Percentiles rank a stretch among this genome's conserved stretches.
Conservation (phyloP, 2,888 invertebrate genomes). For the Tricholauxania praeusta region DNA sequence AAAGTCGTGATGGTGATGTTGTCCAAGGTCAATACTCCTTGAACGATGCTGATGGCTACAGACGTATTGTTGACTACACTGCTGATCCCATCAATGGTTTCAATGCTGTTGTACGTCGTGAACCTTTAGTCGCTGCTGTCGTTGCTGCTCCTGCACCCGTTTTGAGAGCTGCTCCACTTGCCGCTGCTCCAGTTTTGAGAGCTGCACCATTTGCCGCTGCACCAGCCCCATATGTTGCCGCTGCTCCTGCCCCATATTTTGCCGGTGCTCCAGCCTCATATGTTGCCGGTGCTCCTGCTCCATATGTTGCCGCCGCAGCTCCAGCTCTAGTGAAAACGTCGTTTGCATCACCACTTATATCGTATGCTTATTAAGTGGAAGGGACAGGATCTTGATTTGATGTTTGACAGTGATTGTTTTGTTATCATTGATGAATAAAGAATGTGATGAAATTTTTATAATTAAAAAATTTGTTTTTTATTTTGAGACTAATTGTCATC, state of each 20-base stretch:
- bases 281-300: slow-evolving; percentile 50
- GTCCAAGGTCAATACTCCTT: slow-evolving; percentile 68
- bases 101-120: slow-evolving; percentile 67
- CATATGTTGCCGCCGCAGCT: slow-evolving; percentile 55
- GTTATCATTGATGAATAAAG: slow-evolving; percentile 60
- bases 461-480: slow-evolving; percentile 8
- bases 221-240: slow-evolving; percentile 49
- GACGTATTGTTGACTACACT: slow-evolving; percentile 67
- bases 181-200: slow-evolving; percentile 47
- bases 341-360: slow-evolving; percentile 63
- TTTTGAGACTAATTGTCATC: neutral
- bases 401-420: slow-evolving; percentile 61
- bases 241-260: slow-evolving; percentile 38
- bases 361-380: slow-evolving; percentile 60
- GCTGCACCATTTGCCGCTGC: slow-evolving; percentile 56
- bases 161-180: slow-evolving; percentile 47
- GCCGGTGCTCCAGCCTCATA: slow-evolving; percentile 43
- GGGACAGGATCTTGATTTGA: slow-evolving; percentile 27
- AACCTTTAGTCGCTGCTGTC: slow-evolving; percentile 61
- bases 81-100: slow-evolving; percentile 67
- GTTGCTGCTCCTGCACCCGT: slow-evolving; percentile 52
- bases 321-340: slow-evolving; percentile 62
- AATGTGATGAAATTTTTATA: slow-evolving; percentile 49
- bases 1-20: slow-evolving; percentile 66
- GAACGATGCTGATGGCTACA: slow-evolving; percentile 67